Base-by-base conservation (phyloP, 1,140 invertebrate species). In the Penaeus indicus region DNA sequence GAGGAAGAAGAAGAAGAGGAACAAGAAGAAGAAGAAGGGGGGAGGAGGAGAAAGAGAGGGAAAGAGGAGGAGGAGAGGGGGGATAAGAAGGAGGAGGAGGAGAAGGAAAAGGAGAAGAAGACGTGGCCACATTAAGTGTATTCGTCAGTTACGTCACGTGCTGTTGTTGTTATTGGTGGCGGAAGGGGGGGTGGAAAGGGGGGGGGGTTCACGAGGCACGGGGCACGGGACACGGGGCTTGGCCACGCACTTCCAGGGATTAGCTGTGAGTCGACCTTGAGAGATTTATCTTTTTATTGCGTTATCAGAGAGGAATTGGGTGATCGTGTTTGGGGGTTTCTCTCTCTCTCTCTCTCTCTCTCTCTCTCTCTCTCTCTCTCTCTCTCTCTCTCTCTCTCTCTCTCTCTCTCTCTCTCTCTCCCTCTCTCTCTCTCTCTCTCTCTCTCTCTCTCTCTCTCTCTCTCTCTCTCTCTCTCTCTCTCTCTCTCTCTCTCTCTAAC, bases 341-440 rank as follows among this genome's bases (percentile, higher is more conserved):
- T 60, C 32, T 42, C 22, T 16, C 22, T 64, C 22, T 80, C 54
- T 60, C n/a, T 81, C 54, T 81, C 54, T 81, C 38, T 81, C 54
- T 81, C n/a, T 61, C 79, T 60, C 79, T 81, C 79, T 81, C 79
- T 61, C 79, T 81, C 78, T 80, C 78, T 80, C 78, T 80, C 78
- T 80, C 78, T 80, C 78, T 80, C 78, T 80, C 78, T 80, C 78
- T 80, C 78, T 80, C 78, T 80, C 78, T 80, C 78, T 80, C 78
- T 80, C 78, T 80, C 78, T 54, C 47, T 18, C 78, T 38, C 78
- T 32, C 42, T 38, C 38, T 42, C 18, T 38, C 4, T 80, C 25
- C 54, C 78, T 38, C 78, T 80, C 27, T 8, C 42, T 38, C n/a
- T 64, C n/a, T 64, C n/a, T n/a, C 19, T n/a, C 63, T 64, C 63